Base-by-base conservation (phyloP, 2,797 vertebrate genomes). In the Poeciliopsis gracilis region DNA sequence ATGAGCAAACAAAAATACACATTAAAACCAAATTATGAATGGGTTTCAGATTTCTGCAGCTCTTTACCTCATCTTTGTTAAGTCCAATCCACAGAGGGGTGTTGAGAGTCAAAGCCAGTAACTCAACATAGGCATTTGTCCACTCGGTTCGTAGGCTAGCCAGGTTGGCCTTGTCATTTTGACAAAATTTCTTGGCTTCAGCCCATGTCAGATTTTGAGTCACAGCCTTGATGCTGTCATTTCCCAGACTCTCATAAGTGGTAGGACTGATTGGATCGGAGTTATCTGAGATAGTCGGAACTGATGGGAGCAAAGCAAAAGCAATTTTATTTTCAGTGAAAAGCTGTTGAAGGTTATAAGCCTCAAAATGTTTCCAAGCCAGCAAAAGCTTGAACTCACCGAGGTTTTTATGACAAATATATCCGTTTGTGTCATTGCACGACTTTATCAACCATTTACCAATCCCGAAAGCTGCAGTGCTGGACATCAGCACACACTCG, bases 1-100 rank as follows among this genome's bases (percentile, higher is more conserved):
- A 45, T 23, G 38, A 33, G 41, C n/a, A 43, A 15, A 38, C 4
- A 12, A 10, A 53, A 25, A 4, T 30, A 25, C 15, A 13, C 33
- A 73, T 20, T 3, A 45, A 70, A 70, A 45, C n/a, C 6, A 28
- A n/a, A 28, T 28, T 8, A 12, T 55, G 53, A 59, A 36, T 12
- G 15, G n/a, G 25, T 30, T 49, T 67, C 9, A 43, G 33, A 33
- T 36, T 4, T 6, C 55, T 57, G 47, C 9, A 46, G 23, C 1
- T 12, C 13, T 73, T 12, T 96, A 98, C 98, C 97, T 95, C 43
- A 10, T 94, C 81, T 88, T 96, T 98, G 91, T 97, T 98, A 45
- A 99, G 94, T 79, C 97, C 97, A 43, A 99, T 96, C 98, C 98
- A 99, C 15, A 96, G 4, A n/a, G 96, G 96, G 36, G 90, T 82